These are phyloP conservation scores for Zaprionus capensis DNA, from an alignment of 1,140 invertebrate genomes.

Conservation along the genomic window DNA sequence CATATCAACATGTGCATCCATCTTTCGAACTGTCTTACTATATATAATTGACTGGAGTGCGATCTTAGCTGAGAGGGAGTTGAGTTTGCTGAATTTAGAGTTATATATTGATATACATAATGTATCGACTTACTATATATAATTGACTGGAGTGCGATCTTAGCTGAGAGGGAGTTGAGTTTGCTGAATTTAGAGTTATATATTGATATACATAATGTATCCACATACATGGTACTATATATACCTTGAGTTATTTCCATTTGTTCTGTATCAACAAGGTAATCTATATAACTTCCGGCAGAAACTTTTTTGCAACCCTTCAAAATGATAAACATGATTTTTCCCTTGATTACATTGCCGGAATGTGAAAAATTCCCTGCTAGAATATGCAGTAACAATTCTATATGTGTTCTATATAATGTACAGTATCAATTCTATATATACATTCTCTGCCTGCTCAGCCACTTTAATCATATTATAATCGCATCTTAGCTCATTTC, in stretches of 20 bases:
- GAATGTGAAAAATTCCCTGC: background rate
- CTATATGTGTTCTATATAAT: background rate
- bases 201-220: background rate
- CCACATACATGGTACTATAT: background rate
- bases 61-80: background rate
- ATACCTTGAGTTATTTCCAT: background rate
- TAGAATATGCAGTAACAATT: background rate
- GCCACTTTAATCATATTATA: background rate
- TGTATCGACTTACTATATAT: background rate
- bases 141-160: background rate
- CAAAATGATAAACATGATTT: constrained; percentile 8
- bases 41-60: background rate
- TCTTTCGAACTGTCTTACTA: background rate
- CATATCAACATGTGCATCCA: no score
- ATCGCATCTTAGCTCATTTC: background rate
- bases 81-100: background rate
- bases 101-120: background rate
- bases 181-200: background rate
- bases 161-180: no score
- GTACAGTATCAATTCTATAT: background rate
- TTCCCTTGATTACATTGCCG: background rate
- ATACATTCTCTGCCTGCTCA: background rate
- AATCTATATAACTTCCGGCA: constrained; percentile 1
- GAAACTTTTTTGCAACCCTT: background rate
- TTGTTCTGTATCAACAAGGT: background rate